phyloP scores from a whole-genome alignment of 1,140 invertebrate species.

The Chironomus striatipennis region DNA sequence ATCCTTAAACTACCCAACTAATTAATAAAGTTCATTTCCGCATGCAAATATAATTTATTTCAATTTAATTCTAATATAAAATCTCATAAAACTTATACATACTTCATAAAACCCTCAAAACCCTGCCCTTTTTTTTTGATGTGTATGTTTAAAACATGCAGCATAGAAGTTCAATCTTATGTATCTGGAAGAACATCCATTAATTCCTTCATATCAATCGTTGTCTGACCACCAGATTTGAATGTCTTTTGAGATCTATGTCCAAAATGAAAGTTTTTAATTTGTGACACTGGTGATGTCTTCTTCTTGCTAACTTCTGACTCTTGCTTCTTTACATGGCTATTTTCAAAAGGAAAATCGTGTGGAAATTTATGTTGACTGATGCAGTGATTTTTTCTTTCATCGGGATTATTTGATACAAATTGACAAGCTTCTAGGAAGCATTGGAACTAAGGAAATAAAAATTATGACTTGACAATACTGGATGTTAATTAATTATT shows the following conservation, averaged over 20 bases:
- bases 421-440: conserved; percentile 49
- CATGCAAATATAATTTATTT: too few species aligned
- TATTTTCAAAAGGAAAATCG: conserved; percentile 45
- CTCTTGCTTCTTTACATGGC: conserved; percentile 25
- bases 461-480: not conserved
- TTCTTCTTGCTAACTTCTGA: not conserved
- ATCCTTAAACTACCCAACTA: too few species aligned
- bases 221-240: too few species aligned
- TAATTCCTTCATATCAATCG: too few species aligned
- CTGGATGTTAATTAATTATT: not conserved
- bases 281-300: not conserved
- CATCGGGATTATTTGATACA: conserved; percentile 44
- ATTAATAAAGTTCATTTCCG: too few species aligned
- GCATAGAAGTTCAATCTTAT: too few species aligned
- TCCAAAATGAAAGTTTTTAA: not conserved
- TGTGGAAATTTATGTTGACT: conserved; percentile 50
- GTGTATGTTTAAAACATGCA: too few species aligned
- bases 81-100: too few species aligned
- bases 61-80: too few species aligned
- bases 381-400: conserved; percentile 48
- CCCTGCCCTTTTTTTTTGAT: too few species aligned
- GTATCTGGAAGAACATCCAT: too few species aligned
- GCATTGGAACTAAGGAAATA: conserved; percentile 52
- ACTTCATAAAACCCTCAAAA: too few species aligned
- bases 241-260: not conserved